Evolutionary conservation across 2,888 invertebrate genomes (phyloP), one percentile per base, ranked within the genome.

Genomic region (Chrysolina americana): DNA sequence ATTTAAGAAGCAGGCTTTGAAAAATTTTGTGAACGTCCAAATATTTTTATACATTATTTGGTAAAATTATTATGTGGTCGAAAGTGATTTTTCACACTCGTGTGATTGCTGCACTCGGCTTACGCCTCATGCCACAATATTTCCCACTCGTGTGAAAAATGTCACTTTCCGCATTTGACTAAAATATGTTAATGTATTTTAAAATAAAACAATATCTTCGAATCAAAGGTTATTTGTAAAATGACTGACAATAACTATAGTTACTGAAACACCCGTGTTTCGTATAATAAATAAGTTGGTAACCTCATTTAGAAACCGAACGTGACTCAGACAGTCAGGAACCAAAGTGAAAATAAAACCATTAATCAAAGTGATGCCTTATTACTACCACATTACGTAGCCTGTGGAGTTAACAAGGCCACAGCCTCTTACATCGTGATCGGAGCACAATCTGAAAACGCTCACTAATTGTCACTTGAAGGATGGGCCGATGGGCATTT

Each of bases 351-450:
- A 86, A 86, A 86, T 85, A 81, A 83, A 86, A 86, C 85, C 86
- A 87, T 87, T 87, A 86, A 87, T 87, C 87, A 86, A 79, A 77
- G 76, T 84, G 85, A 86, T 84, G 84, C 84, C 84, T 86, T 85
- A 86, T 87, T 86, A 87, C 86, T 87, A 86, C 86, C 85, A 86
- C 81, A 84, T 86, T 86, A 86, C 86, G 86, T 78, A 77, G 70
- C 85, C 80, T 47, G 69, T 64, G 44, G 56, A 50, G 79, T 77
- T 85, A 86, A 86, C 85, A 83, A 86, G 85, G 80, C 83, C 81
- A 48, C 66, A 64, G 68, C 80, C 70, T 68, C 81, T 81, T 73
- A 65, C 68, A 81, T 83, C 83, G 83, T 84, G 84, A 84, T 84
- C 83, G 76, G 77, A 75, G 71, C 76, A 81, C 82, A 81, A 81